These are phyloP conservation scores for Coelogynopora nodosa DNA, from an alignment of 2,888 invertebrate genomes.

Conservation along the genomic window DNA sequence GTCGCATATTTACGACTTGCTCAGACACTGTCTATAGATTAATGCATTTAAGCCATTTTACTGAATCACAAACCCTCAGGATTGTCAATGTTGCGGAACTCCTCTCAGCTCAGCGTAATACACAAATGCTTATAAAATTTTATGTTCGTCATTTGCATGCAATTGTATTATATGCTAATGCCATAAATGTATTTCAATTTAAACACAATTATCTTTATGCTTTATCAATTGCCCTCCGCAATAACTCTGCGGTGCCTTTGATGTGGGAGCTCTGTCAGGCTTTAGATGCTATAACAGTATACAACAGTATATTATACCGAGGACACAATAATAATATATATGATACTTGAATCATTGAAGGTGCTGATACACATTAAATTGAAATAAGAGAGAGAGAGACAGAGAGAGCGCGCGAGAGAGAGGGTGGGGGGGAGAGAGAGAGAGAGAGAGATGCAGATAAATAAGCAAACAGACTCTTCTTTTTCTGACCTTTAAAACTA, in stretches of 20 bases:
- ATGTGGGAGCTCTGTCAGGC: neutral
- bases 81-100: too few species aligned
- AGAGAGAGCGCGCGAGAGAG: neutral
- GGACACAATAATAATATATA: too few species aligned
- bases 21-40: too few species aligned
- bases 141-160: neutral
- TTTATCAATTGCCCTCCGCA: constrained; percentile 18
- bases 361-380: neutral
- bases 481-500: neutral
- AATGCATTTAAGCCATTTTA: too few species aligned
- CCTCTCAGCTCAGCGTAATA: neutral
- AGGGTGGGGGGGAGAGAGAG: neutral
- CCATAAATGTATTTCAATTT: constrained; percentile 14
- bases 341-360: neutral
- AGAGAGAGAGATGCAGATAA: neutral
- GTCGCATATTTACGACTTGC: too few species aligned
- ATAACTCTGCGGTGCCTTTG: constrained; percentile 23
- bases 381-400: neutral
- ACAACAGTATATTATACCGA: too few species aligned
- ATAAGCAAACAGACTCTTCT: neutral
- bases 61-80: too few species aligned
- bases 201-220: constrained; percentile 15
- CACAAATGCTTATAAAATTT: neutral
- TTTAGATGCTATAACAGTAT: neutral
- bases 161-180: neutral